phyloP scores from a whole-genome alignment of 2,797 vertebrate species.

The Acanthiza pusilla region DNA sequence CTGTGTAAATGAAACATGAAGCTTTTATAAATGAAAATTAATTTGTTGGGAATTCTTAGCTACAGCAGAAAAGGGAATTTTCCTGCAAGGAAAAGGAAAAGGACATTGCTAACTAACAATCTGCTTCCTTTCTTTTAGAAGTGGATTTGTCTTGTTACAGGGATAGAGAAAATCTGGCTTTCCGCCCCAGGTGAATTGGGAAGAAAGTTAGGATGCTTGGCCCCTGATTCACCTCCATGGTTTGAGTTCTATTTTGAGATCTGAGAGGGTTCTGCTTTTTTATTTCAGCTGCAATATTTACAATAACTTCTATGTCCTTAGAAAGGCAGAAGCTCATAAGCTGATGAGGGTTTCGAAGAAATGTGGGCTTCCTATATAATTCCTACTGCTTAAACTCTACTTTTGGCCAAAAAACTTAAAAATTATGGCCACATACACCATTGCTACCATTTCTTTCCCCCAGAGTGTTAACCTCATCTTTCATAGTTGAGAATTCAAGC shows the following conservation, averaged over 20 bases:
- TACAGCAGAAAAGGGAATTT: neutral
- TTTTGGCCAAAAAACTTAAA: neutral
- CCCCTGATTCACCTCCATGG: neutral
- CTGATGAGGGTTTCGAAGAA: neutral
- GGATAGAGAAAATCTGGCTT: neutral
- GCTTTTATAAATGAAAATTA: neutral
- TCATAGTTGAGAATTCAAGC: neutral
- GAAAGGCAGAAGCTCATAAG: neutral
- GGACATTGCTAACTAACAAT: neutral
- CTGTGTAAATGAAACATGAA: neutral
- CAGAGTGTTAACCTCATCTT: neutral
- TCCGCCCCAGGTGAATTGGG: neutral
- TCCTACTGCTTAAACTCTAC: neutral
- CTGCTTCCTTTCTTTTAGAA: neutral
- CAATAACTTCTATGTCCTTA: neutral
- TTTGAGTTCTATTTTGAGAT: neutral
- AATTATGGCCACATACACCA: neutral
- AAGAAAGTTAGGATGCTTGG: neutral
- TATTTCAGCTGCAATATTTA: neutral
- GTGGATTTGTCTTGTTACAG: neutral
- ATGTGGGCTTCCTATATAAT: neutral
- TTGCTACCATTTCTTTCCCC: neutral
- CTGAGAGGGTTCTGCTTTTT: neutral
- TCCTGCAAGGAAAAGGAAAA: neutral
- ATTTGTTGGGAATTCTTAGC: neutral